Base-by-base conservation (phyloP, 2,113 vertebrate species). In the Rousettus leschenaultii region DNA sequence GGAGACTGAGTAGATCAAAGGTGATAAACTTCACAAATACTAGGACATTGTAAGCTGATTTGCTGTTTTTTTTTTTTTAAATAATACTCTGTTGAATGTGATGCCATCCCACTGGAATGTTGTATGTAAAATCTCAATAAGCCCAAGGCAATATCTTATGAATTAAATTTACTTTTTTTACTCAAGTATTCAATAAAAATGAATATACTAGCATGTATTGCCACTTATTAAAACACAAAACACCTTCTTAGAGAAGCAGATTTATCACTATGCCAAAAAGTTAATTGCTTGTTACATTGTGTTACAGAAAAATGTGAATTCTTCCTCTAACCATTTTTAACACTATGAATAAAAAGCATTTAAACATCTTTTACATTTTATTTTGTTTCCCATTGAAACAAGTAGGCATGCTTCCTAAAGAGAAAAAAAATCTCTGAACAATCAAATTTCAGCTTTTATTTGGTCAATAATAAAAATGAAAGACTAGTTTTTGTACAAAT, bases 161-260 rank as follows among this genome's bases (percentile, higher is more conserved):
- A 97, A 96, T 97, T 97, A 96, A 96, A 96, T 89, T 90, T 21
- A 89, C 73, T 86, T 65, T 57, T 90, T 95, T 86, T 30, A 83
- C 43, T 88, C 94, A 96, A 97, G 88, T 95, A 83, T 95, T 97
- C 93, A 96, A 94, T 97, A 97, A 96, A 97, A 97, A 97, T 93
- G 93, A 96, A 94, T 91, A 96, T 55, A 96, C 91, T 80, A 96
- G 70, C 75, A 97, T 93, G 59, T 65, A 96, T 68, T 95, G 40
- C 7, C 71, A 68, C 97, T 98, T 97, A 97, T 96, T 98, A 97
- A 97, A 98, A 98, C 40, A 98, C 91, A 97, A 35, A 94, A 96
- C 94, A 98, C 80, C 96, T 96, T 97, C 92, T 94, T 97, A 97
- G 92, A 85, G 95, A 95, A 90, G 77, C 84, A 97, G 97, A 98